These are phyloP conservation scores for Falco cherrug DNA, from an alignment of 2,797 vertebrate genomes.

Conservation along the genomic window DNA sequence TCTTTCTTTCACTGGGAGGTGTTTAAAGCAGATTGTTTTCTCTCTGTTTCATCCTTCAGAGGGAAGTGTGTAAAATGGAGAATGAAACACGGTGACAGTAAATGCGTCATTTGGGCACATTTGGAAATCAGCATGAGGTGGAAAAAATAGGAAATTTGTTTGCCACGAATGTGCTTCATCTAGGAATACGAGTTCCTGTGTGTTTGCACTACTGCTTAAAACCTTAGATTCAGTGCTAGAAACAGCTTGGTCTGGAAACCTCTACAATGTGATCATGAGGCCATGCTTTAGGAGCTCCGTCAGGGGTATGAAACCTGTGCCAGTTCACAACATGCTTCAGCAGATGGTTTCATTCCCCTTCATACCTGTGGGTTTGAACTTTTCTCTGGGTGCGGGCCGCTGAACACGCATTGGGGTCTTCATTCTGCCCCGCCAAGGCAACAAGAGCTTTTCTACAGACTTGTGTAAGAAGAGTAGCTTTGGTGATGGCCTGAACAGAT, in stretches of 20 bases:
- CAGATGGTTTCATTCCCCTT: not conserved
- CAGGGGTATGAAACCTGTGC: not conserved
- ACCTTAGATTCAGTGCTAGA: not conserved
- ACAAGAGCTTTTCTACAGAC: not conserved
- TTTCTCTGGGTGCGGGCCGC: not conserved
- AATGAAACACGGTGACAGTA: not conserved
- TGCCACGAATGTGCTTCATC: not conserved
- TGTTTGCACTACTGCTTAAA: not conserved
- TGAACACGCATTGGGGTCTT: not conserved
- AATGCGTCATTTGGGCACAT: not conserved
- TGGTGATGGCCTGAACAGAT: not conserved
- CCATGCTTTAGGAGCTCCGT: not conserved
- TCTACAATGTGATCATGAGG: not conserved
- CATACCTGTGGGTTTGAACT: not conserved
- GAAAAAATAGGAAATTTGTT: not conserved
- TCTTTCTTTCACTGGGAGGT: not conserved
- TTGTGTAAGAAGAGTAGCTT: not conserved
- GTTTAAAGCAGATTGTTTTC: not conserved
- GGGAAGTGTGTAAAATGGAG: not conserved
- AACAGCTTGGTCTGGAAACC: not conserved
- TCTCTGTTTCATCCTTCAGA: not conserved
- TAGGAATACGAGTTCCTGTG: not conserved
- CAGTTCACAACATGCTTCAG: not conserved
- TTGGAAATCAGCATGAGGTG: not conserved
- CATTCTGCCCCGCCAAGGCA: not conserved